Base-by-base conservation (phyloP, 2,113 vertebrate species). In the Upupa epops region DNA sequence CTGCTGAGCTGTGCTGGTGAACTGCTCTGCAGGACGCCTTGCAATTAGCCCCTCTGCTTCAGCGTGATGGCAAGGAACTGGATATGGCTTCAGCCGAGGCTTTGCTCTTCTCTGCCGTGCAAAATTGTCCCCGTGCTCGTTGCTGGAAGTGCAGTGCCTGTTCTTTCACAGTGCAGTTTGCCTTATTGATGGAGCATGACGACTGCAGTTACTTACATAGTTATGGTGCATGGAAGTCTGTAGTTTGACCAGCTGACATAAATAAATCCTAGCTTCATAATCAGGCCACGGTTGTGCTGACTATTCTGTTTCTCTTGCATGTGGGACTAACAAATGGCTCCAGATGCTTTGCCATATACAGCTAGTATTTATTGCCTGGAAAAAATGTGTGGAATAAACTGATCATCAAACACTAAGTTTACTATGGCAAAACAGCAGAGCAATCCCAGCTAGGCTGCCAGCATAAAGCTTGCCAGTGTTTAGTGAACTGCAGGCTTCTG, bases 311-410 rank as follows among this genome's bases (percentile, higher is more conserved):
- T 74, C 77, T 36, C 58, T 61, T 16, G 26, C 58, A 73, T 72
- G 45, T 24, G 63, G 60, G 72, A 20, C 86, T 86, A 75, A 93
- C 69, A 88, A 95, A 85, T 45, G 58, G 26, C 65, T 92, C 70
- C 92, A 95, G 91, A 78, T 82, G 83, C 89, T 89, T 92, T 90
- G 58, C 81, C 58, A 78, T 65, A 54, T 31, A 71, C 29, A 69
- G 72, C 0, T 17, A 83, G 29, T 48, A 94, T 90, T 92, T 93
- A 74, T 68, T 52, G 58, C 56, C 60, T 9, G 24, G 19, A 77
- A 88, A 86, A 77, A 48, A 46, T 17, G 1, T 8, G 26, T 42
- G 65, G 65, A 79, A 90, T 72, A 72, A 76, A 78, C 32, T 81
- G 49, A 72, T 95, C 34, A 31, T 93, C 70, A 84, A 86, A 65